Evolutionary conservation across 2,113 vertebrate species (phyloP), one percentile per base, ranked within the genome.

Genomic region (Thinocorus orbignyianus): DNA sequence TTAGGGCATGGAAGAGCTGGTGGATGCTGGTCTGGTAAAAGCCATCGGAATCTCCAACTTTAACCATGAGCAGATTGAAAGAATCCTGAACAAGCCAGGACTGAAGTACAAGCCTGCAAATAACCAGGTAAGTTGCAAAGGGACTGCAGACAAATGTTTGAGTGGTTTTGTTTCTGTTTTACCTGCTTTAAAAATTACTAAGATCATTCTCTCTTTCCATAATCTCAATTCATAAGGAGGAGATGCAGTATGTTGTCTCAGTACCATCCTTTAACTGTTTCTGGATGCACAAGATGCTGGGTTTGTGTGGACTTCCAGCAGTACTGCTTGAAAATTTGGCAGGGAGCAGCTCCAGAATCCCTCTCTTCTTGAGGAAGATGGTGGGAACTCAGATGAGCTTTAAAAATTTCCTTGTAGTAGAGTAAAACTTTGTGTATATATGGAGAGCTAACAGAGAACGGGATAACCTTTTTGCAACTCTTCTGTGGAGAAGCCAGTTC

Each of bases 31-130:
- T 7, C 81, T 99, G 94, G 99, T 99, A 64, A 99, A 98, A 97
- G 98, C 99, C 17, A 98, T 99, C 25, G 99, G 99, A 0, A 17
- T 99, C 74, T 99, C 99, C 81, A 99, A 99, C 98, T 99, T 99
- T 66, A 99, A 99, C 97, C 98, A 86, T 61, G 97, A 98, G 8
- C 99, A 99, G 95, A 98, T 98, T 13, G 99, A 99, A 94, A 97
- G 97, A 51, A 86, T 99, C 79, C 95, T 99, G 87, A 99, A 98
- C 95, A 99, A 99, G 77, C 99, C 99, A 1, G 98, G 98, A 12
- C 98, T 99, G 69, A 99, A 99, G 30, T 94, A 99, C 81, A 99
- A 98, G 80, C 99, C 99, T 25, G 98, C 98, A 28, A 98, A 93
- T 95, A 99, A 99, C 85, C 99, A 99, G 98, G 99, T 99, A 94